Evolutionary conservation across 2,888 invertebrate genomes (phyloP).

Genomic region (Barypeithes pellucidus): DNA sequence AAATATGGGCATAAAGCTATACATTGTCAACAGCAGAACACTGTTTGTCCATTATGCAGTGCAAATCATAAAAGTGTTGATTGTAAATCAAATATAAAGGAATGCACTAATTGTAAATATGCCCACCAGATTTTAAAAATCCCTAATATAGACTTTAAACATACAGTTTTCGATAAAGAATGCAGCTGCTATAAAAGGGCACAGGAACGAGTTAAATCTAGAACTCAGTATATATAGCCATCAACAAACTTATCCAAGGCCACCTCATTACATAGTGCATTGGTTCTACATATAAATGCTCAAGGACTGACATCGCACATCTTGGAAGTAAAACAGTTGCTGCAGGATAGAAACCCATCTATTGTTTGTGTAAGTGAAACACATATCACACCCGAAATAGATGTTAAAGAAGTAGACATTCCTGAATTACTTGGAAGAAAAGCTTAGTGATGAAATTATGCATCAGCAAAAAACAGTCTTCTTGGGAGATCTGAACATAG

Average conservation of each 20-base stretch:
- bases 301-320: constrained; percentile 4
- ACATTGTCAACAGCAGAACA: constrained; percentile 5
- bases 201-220: constrained; percentile 6
- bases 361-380: constrained; percentile 15
- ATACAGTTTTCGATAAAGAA: constrained; percentile 24
- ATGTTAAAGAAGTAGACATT: too few relatives aligned
- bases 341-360: neutral
- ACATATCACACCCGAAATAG: constrained; percentile 24
- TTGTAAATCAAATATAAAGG: constrained; percentile 2
- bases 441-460: too few relatives aligned
- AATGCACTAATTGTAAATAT: constrained; percentile 27
- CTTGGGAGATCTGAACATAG: too few relatives aligned
- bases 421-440: too few relatives aligned
- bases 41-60: constrained; percentile 8
- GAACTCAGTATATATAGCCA: constrained; percentile 19
- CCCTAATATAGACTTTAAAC: constrained; percentile 21
- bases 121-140: constrained; percentile 24
- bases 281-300: constrained; percentile 13
- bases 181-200: constrained; percentile 12
- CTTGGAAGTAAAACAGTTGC: neutral
- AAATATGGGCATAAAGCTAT: constrained; percentile 36
- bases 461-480: too few relatives aligned
- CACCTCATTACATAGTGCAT: neutral
- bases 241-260: neutral
- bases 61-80: constrained; percentile 17